phyloP scores from a whole-genome alignment of 2,888 invertebrate genomes.

The Halocaridina rubra region DNA sequence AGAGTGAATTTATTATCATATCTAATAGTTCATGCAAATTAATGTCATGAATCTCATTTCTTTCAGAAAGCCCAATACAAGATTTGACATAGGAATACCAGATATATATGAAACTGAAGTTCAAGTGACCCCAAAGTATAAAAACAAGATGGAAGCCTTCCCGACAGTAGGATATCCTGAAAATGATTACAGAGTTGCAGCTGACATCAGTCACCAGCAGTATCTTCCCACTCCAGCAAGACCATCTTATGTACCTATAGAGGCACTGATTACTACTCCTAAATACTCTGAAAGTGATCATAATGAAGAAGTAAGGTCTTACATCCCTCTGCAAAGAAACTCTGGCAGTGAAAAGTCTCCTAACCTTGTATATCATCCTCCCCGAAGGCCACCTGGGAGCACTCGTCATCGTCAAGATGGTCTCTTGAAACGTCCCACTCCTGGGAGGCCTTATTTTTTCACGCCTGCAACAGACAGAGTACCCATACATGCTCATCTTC shows the following conservation, averaged over 20 bases:
- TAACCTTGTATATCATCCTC: slow-evolving; percentile 37
- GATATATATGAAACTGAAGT: slow-evolving; percentile 59
- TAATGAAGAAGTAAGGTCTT: background rate
- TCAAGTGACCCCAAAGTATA: slow-evolving; percentile 31
- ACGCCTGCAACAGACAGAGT: slow-evolving; percentile 31
- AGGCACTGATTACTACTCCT: slow-evolving; percentile 9
- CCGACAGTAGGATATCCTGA: background rate
- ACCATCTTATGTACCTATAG: slow-evolving; percentile 30
- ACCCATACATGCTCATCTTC: slow-evolving; percentile 46
- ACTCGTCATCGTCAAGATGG: slow-evolving; percentile 28
- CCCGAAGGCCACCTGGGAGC: slow-evolving; percentile 31
- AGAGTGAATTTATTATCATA: too few species aligned
- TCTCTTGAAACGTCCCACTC: slow-evolving; percentile 26
- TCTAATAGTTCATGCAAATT: too few species aligned
- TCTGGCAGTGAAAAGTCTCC: background rate
- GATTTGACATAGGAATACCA: slow-evolving; percentile 47
- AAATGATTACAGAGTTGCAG: slow-evolving; percentile 23
- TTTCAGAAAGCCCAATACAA: slow-evolving; percentile 38
- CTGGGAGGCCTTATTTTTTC: slow-evolving; percentile 39
- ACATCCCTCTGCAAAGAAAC: slow-evolving; percentile 33
- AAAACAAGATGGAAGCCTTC: background rate
- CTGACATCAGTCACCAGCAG: slow-evolving; percentile 28
- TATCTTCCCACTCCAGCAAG: background rate
- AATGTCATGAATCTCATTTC: too few species aligned
- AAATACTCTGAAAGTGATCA: background rate